Evolutionary conservation across 2,797 vertebrate species (phyloP), one percentile per base, ranked within the genome.

Genomic region (Aphelocoma californica): DNA sequence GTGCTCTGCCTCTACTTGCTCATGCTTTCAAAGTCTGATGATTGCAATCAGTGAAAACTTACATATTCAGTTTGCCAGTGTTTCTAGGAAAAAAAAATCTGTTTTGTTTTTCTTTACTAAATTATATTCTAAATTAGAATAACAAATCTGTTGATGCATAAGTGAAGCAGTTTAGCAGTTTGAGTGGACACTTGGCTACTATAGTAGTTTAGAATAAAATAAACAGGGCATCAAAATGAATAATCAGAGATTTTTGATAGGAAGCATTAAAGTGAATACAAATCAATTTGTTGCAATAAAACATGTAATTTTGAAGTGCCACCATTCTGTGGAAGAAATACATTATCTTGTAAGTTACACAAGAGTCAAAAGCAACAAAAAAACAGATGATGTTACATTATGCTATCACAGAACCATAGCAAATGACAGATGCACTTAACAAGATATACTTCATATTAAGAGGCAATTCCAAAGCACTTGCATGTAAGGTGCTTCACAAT

Each of bases 391-490:
- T 56, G 85, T 88, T 86, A 25, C 14, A 72, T 92, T 97, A 88
- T 96, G 96, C 51, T 86, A 29, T 77, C 84, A 79, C 50, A 70
- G 38, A 88, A 66, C 57, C 70, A 45, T 80, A 77, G 44, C 13
- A 96, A 95, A 95, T 95, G 74, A 95, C 95, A 95, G 97, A 94
- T 86, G 28, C 32, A 86, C 87, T 95, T 96, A 88, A 89, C 87
- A 94, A 97, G 80, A 53, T 95, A 91, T 95, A 88, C 81, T 97
- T 97, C 84, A 93, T 86, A 62, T 90, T 97, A 97, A 97, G 93
- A 97, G 93, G 77, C 91, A 97, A 29, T 97, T 97, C 78, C 89
- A 88, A 95, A 96, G 83, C 92, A 92, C 89, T 97, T 96, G 47
- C 54, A 71, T 93, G 23, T 86, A 96, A 97, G 96, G 81, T 97